Evolutionary conservation across 2,888 invertebrate genomes (phyloP), one percentile per base, ranked within the genome.

Genomic region (Ceramica pisi): DNA sequence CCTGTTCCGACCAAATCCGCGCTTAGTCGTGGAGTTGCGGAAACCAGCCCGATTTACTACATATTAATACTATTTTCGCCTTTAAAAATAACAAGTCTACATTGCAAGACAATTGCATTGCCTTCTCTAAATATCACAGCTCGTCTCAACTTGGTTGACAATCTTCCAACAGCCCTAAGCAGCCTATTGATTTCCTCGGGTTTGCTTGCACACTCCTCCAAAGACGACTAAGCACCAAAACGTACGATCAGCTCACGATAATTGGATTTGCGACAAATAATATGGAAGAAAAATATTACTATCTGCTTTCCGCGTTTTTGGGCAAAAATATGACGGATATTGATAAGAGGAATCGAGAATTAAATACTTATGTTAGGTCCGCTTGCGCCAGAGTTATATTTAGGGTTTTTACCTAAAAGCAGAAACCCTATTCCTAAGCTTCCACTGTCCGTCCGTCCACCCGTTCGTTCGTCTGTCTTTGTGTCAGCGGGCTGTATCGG

Each of bases 221-320:
- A 48, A 63, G 26, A 21, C 57, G 64, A 16, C 60, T 53, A 50
- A 55, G 38, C 59, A 63, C 75, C 75, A 75, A 63, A 67, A 61
- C 70, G 60, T 21, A 75, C 71, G n/a, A 83, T 85, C 75, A 79
- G 79, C 83, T 78, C 61, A 67, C 73, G 62, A 82, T 88, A 86
- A 87, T 88, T 87, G 86, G 83, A 84, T 88, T 86, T 82, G 65
- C 75, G 69, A 77, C 69, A 67, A 69, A 79, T 67, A 80, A 68
- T 80, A 66, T 66, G 55, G 44, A 71, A 71, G 66, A 80, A 75
- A 80, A 66, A 75, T 79, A 75, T 71, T 41, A 62, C 8, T 59
- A 19, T 50, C 26, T 21, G 51, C 16, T 41, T 66, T 38, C 57
- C 55, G 44, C 64, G 35, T 51, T 48, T 23, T 62, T 61, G 68